Evolutionary conservation across 2,888 invertebrate genomes (phyloP), one percentile per base, ranked within the genome.

Genomic region (Sepiola atlantica): DNA sequence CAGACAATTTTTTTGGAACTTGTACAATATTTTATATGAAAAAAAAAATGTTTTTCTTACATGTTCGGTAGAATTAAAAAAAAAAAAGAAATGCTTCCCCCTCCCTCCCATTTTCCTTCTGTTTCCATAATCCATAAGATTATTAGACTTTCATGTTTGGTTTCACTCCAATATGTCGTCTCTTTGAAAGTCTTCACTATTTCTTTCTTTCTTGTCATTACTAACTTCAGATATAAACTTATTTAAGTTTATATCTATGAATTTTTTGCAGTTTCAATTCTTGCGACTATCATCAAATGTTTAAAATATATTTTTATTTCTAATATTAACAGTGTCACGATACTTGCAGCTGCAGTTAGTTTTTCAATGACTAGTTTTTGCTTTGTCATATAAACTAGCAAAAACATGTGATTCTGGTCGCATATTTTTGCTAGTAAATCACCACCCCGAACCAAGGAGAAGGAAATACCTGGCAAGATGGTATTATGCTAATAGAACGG

Each of bases 1-100:
- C n/a, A n/a, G 77, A 77, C 77, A n/a, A n/a, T 77, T 77, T 77
- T 45, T 77, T 77, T 77, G n/a, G 77, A 77, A 77, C 77, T 77
- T 32, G n/a, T 77, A 77, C 77, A 77, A 77, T 77, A n/a, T 77
- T 77, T 77, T n/a, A 77, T 32, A n/a, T n/a, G n/a, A n/a, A n/a
- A n/a, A n/a, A 12, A 77, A 77, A 45, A 77, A 77, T 77, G 21
- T 77, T 77, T 77, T 77, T 77, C n/a, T 16, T 77, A 14, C 16
- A 77, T 77, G 77, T 77, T 77, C 77, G 16, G 1, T n/a, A 14
- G n/a, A 77, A 77, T 77, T 77, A n/a, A 77, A n/a, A n/a, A n/a
- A n/a, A n/a, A 45, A 4, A 45, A 45, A 45, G 8, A 45, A 45
- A 45, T 77, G n/a, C n/a, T 77, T n/a, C n/a, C n/a, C 18, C n/a